Conservation (phyloP, 1,140 invertebrate genomes). For the Watersipora subatra region DNA sequence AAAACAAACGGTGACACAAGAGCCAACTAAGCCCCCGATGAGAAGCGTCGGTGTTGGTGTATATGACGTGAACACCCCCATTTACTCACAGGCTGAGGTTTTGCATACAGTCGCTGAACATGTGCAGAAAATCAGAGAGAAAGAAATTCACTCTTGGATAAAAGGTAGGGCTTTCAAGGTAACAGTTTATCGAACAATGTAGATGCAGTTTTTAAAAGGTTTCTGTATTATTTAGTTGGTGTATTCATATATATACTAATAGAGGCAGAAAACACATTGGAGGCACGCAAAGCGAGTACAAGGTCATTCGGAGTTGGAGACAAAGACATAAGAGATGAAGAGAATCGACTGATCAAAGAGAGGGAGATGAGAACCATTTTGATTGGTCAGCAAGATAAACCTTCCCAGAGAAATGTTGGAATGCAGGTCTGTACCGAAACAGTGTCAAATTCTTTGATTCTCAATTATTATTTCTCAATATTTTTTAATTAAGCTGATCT, state of each 20-base stretch:
- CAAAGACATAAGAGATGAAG: conserved; percentile 21
- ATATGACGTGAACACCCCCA: background rate
- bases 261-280: background rate
- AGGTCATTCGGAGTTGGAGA: conserved; percentile 35
- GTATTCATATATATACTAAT: no score
- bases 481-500: no score
- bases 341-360: conserved; percentile 33
- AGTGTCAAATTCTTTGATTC: no score
- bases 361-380: conserved; percentile 38
- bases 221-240: no score
- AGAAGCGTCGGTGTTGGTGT: background rate
- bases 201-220: no score
- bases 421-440: no score
- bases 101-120: background rate
- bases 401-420: conserved; percentile 47
- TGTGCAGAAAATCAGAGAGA: background rate
- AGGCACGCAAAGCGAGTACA: background rate
- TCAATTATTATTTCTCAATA: no score
- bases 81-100: background rate
- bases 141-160: conserved; percentile 13
- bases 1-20: background rate
- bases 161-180: no score
- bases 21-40: background rate
- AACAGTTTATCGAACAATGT: no score
- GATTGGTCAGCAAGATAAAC: conserved; percentile 19